Percentiles rank a stretch among this genome's conserved stretches.
phyloP scores from a whole-genome alignment of 2,888 invertebrate genomes.

The Hirtodrosophila alboralis region DNA sequence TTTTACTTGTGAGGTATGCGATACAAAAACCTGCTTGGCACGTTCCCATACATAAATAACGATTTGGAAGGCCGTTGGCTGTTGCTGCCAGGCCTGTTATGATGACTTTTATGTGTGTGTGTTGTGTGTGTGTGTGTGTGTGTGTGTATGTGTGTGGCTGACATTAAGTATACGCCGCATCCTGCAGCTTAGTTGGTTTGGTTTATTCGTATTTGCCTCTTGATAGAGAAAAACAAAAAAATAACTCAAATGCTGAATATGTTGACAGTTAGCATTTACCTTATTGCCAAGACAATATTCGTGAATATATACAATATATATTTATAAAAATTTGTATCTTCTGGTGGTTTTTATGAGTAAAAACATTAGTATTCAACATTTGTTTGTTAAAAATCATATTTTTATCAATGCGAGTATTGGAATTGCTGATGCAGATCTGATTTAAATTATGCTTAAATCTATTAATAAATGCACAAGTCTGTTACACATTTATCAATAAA shows the following conservation, averaged over 20 bases:
- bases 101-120: constrained; percentile 71
- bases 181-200: constrained; percentile 45
- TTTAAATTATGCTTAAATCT: constrained; percentile 36
- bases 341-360: constrained; percentile 38
- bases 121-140: constrained; percentile 19
- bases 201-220: constrained; percentile 23
- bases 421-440: constrained; percentile 27
- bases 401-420: constrained; percentile 33
- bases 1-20: constrained; percentile 20
- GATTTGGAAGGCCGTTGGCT: constrained; percentile 68
- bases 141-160: constrained; percentile 47
- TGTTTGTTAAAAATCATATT: constrained; percentile 24
- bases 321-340: constrained; percentile 29
- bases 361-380: constrained; percentile 51
- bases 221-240: constrained; percentile 20
- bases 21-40: constrained; percentile 60
- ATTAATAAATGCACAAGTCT: constrained; percentile 4
- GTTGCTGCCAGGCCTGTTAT: constrained; percentile 65
- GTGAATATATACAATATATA: constrained; percentile 12
- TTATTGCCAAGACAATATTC: constrained; percentile 5
- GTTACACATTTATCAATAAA: not conserved
- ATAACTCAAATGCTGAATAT: constrained; percentile 26
- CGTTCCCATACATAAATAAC: constrained; percentile 76
- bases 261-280: constrained; percentile 6
- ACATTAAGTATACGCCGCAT: constrained; percentile 78